Base-by-base conservation (phyloP, 1,140 invertebrate species). In the Hyphantria cunea region DNA sequence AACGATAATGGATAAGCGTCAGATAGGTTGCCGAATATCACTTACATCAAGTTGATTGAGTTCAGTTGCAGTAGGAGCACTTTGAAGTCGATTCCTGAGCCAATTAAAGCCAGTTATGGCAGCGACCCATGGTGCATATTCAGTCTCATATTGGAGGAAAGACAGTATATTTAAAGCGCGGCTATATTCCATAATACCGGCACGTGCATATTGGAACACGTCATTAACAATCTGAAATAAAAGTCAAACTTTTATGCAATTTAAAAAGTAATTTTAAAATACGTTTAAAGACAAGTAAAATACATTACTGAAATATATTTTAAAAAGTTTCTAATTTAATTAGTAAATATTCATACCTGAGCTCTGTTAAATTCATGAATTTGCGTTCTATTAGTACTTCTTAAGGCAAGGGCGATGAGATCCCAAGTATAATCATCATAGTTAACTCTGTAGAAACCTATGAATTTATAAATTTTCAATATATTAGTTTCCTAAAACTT, bases 361-460 rank as follows among this genome's bases (percentile, higher is more conserved):
- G 95, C 96, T 72, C 95, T 92, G 80, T 97, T 97, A 0, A 94
- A 84, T 52, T 93, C 92, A 65, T 95, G 92, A 54, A 97, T 96
- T 0, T 76, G 76, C 64, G 80, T 64, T 58, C 92, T 92, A 52
- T 93, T 82, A 2, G 82, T 33, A 31, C 91, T 85, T 11, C 84
- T 78, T 2, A 96, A 76, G 3, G 90, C 84, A 0, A 88, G 34
- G 7, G 92, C 89, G 6, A 95, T 93, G 1, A 92, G 88, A 54
- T 93, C 72, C 96, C 96, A 97, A 3, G 93, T 93, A 13, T 77
- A 82, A 0, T 89, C 78, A 59, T 96, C 94, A 79, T 98, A 98
- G 78, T 95, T 95, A 0, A 97, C 95, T 49, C 96, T 92, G 82
- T 96, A 97, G 76, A 94, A 96, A 32, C 96, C 96, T 92, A 39